Evolutionary conservation across 1,140 invertebrate genomes (phyloP).

Genomic region (Trachelipus rathkii): DNA sequence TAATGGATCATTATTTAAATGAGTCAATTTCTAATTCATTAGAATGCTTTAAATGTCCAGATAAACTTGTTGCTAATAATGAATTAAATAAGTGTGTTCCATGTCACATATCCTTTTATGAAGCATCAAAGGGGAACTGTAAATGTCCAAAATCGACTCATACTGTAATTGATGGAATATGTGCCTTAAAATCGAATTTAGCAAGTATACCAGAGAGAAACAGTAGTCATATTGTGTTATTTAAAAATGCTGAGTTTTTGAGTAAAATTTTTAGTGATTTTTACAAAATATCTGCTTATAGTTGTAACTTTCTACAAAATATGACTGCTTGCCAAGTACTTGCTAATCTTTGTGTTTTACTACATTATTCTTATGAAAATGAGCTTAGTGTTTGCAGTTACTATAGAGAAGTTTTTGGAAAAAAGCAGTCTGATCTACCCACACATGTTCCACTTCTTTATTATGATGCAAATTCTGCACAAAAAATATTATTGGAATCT

Average conservation of each 20-base stretch:
- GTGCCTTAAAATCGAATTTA: constrained; percentile 49
- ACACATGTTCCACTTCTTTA: constrained; percentile 56
- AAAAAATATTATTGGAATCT: constrained; percentile 54
- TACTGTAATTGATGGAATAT: constrained; percentile 50
- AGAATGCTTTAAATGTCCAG: constrained; percentile 53
- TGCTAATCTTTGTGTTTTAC: constrained; percentile 65
- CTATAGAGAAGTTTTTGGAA: constrained; percentile 52
- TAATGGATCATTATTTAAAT: constrained; percentile 32
- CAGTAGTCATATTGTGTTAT: constrained; percentile 51
- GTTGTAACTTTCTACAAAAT: constrained; percentile 57
- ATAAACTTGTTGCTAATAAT: constrained; percentile 51
- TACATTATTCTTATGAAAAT: constrained; percentile 56
- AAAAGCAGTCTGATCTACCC: constrained; percentile 49
- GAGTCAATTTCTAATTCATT: constrained; percentile 36
- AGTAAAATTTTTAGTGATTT: constrained; percentile 56
- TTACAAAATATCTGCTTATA: constrained; percentile 52
- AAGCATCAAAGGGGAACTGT: constrained; percentile 42
- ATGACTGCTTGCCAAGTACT: constrained; percentile 62
- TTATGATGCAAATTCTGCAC: constrained; percentile 55
- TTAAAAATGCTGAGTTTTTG: constrained; percentile 49
- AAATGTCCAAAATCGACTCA: constrained; percentile 47
- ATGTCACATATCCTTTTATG: constrained; percentile 49
- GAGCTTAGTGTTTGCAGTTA: constrained; percentile 51
- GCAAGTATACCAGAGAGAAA: constrained; percentile 49
- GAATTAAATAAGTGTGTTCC: constrained; percentile 51